Evolutionary conservation across 2,888 invertebrate genomes (phyloP).

Genomic region (Syritta pipiens): DNA sequence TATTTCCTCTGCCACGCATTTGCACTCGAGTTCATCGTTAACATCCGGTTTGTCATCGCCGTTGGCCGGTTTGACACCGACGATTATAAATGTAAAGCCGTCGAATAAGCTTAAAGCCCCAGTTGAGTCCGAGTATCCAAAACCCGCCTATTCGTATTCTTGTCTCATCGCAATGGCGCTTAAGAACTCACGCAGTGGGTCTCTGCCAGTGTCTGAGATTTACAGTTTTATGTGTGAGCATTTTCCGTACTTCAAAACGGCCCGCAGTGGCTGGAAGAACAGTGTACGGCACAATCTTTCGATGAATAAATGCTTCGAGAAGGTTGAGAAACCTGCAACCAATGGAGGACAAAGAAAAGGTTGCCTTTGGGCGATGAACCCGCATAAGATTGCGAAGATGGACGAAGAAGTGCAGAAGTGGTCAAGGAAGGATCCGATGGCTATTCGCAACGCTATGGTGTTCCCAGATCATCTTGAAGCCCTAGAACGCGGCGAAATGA

Average conservation of each 20-base stretch:
- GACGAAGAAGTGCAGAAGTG: conserved; percentile 99
- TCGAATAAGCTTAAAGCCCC: conserved; percentile 74
- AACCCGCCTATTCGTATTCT: conserved; percentile 98
- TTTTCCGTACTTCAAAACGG: conserved; percentile 99
- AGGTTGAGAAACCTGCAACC: conserved; percentile 96
- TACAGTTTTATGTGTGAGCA: conserved; percentile 99
- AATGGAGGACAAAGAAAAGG: conserved; percentile 91
- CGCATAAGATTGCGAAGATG: conserved; percentile 96
- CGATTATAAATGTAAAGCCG: conserved; percentile 72
- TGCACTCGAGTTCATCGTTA: conserved; percentile 64
- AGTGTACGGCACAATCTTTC: conserved; percentile 98
- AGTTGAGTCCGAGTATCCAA: conserved; percentile 85
- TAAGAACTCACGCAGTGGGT: conserved; percentile 96
- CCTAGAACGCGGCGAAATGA: conserved; percentile 92
- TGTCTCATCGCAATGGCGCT: conserved; percentile 98
- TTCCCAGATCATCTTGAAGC: conserved; percentile 93
- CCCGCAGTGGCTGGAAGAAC: conserved; percentile 99
- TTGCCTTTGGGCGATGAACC: conserved; percentile 98
- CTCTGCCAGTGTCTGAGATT: conserved; percentile 97
- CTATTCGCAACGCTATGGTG: conserved; percentile 95
- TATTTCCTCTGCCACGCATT: conserved; percentile 75
- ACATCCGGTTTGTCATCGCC: conserved; percentile 67
- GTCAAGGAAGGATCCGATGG: conserved; percentile 96
- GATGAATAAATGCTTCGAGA: conserved; percentile 98
- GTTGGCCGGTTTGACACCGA: conserved; percentile 51